Evolutionary conservation across 2,113 vertebrate species (phyloP).

Genomic region (Chlamydotis undulata): DNA sequence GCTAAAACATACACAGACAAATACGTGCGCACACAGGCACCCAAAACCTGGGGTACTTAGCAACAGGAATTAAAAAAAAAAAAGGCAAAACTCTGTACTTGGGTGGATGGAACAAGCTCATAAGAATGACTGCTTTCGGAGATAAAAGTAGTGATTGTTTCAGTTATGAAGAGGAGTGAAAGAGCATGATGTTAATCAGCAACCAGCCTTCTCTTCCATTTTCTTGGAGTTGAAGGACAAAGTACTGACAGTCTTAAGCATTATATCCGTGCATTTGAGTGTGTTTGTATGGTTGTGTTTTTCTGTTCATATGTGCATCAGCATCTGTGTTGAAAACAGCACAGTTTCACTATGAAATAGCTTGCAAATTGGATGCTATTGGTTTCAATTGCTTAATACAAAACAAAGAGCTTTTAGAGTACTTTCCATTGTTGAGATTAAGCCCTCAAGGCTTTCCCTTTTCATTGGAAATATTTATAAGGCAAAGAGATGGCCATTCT

Average conservation of each 20-base stretch:
- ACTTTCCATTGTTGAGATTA: not conserved
- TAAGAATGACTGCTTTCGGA: not conserved
- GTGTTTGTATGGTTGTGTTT: not conserved
- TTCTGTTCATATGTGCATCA: not conserved
- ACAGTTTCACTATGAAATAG: not conserved
- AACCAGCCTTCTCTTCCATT: not conserved
- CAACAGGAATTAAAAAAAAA: not conserved
- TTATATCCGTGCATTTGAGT: not conserved
- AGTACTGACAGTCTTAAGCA: not conserved
- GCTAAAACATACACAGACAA: rapidly evolving
- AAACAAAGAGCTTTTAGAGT: not conserved
- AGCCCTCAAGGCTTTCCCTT: not conserved
- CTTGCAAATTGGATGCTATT: not conserved
- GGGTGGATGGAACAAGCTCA: not conserved
- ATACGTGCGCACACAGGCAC: rapidly evolving
- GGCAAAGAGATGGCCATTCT: not conserved
- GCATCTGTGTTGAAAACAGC: not conserved
- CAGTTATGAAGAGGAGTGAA: not conserved
- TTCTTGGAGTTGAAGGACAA: not conserved
- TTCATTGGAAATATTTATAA: not conserved
- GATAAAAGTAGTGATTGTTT: not conserved
- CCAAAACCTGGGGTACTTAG: not conserved
- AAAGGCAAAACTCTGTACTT: not conserved
- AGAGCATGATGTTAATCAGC: not conserved
- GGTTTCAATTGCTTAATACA: not conserved